These are phyloP conservation scores for Puma concolor DNA, from an alignment of 2,113 vertebrate species.

Conservation along the genomic window DNA sequence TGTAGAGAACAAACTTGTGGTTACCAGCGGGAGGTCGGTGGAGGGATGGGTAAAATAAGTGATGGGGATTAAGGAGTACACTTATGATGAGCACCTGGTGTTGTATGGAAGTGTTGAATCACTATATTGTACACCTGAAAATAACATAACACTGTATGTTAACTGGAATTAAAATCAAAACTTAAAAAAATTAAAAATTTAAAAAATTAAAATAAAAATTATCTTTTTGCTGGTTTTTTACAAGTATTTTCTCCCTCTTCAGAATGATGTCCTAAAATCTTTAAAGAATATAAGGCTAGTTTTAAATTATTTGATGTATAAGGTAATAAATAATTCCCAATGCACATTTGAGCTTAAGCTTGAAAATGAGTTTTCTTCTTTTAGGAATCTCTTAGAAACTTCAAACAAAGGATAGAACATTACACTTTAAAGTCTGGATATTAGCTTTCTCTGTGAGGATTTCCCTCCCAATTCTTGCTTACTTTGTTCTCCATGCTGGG, in stretches of 20 bases:
- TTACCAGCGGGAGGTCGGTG: not conserved
- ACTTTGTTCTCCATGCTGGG: not conserved
- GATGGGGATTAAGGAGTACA: not conserved
- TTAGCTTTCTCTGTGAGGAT: not conserved
- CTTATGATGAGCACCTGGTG: not conserved
- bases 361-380: not conserved
- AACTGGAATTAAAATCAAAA: not conserved
- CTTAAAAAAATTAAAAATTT: not conserved
- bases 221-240: not conserved
- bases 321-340: not conserved
- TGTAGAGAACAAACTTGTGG: not conserved
- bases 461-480: not conserved
- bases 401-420: not conserved
- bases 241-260: not conserved
- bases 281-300: not conserved
- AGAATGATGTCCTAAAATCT: not conserved
- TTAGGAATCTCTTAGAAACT: not conserved
- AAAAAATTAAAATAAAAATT: not conserved
- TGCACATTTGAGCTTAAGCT: not conserved
- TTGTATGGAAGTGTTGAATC: not conserved
- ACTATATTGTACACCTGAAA: not conserved
- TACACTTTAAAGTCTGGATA: not conserved
- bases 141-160: not conserved
- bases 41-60: not conserved
- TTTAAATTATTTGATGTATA: conserved; percentile 5